Conservation (phyloP, 2,797 vertebrate genomes). For the Pelodytes ibericus region DNA sequence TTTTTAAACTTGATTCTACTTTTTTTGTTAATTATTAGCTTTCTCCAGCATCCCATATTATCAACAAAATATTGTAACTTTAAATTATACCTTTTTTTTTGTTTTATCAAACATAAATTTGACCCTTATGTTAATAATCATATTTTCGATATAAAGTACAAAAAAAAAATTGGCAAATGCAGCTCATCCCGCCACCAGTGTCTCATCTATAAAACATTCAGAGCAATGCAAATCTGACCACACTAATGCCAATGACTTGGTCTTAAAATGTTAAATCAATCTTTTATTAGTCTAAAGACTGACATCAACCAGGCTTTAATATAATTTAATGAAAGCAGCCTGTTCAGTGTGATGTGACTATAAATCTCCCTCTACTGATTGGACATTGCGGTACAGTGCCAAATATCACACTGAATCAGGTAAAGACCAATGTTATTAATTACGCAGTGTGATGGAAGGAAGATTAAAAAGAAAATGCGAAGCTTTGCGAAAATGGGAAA, state of each 20-base stretch:
- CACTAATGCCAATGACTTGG: constrained; percentile 14
- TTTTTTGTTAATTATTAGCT: not conserved
- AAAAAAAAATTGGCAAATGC: constrained; percentile 6
- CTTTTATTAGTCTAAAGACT: constrained; percentile 50
- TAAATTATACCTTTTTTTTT: not conserved
- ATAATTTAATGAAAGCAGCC: constrained; percentile 42
- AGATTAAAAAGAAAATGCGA: constrained; percentile 36
- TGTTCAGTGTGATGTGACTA: constrained; percentile 32
- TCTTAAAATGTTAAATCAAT: constrained; percentile 50
- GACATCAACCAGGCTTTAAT: constrained; percentile 47
- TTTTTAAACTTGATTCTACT: too few species aligned
- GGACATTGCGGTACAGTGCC: constrained; percentile 35
- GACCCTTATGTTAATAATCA: not conserved
- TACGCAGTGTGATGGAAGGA: constrained; percentile 20
- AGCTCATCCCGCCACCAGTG: constrained; percentile 20
- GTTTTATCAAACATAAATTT: not conserved
- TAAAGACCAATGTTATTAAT: constrained; percentile 43
- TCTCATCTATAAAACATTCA: constrained; percentile 34
- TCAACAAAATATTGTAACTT: not conserved
- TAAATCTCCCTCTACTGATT: constrained; percentile 50
- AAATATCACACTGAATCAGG: constrained; percentile 39
- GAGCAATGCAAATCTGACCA: constrained; percentile 6
- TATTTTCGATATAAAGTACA: not conserved
- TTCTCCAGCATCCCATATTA: not conserved
- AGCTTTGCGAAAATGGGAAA: constrained; percentile 20